Evolutionary conservation across 2,113 vertebrate species (phyloP).

Genomic region (Myotis brandtii): DNA sequence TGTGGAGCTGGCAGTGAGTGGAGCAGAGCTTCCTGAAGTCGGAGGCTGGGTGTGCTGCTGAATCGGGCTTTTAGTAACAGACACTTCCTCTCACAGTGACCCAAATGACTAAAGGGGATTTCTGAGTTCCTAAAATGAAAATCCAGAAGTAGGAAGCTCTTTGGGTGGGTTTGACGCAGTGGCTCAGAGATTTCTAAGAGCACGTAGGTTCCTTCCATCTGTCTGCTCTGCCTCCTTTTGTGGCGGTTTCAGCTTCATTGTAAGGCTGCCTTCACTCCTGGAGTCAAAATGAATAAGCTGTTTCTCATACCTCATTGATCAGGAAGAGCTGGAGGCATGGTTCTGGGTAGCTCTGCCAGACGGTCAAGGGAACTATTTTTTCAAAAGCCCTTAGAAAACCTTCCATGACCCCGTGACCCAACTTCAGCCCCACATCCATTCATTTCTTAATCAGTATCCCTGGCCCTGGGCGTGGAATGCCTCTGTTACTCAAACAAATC

Average conservation of each 20-base stretch:
- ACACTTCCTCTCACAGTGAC: neutral
- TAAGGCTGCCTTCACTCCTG: neutral
- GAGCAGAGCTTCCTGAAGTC: neutral
- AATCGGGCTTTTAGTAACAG: neutral
- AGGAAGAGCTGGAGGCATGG: neutral
- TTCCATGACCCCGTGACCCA: neutral
- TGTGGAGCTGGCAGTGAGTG: neutral
- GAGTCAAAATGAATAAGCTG: neutral
- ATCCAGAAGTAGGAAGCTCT: neutral
- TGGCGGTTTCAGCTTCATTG: neutral
- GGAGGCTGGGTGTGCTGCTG: neutral
- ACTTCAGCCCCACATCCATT: neutral
- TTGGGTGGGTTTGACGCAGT: neutral
- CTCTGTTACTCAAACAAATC: neutral
- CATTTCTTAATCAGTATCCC: neutral
- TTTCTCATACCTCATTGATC: constrained; percentile 8
- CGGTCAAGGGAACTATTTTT: neutral
- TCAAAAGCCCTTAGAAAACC: neutral
- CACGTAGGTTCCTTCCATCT: neutral
- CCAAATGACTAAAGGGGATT: neutral
- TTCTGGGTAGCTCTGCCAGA: neutral
- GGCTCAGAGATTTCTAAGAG: neutral
- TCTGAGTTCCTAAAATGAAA: neutral
- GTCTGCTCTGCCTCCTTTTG: neutral
- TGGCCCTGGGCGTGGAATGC: neutral